Conservation (phyloP, 2,888 invertebrate species). For the Poecilobothrus nobilitatus region DNA sequence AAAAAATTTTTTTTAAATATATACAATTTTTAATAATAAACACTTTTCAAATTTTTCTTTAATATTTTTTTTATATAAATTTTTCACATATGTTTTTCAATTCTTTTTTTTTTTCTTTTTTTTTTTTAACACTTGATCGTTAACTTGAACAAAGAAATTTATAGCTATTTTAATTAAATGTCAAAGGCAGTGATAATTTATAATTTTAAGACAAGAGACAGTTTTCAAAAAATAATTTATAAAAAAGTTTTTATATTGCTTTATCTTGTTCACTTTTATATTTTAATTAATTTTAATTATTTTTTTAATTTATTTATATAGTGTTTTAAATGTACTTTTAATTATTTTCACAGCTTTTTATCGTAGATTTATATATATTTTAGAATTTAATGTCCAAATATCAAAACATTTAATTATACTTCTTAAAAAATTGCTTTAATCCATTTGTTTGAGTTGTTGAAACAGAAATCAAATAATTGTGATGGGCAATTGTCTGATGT, state of each 20-base stretch:
- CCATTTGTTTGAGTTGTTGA: slow-evolving; percentile 53
- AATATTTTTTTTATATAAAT: background rate
- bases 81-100: background rate
- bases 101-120: too few species aligned
- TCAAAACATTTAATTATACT: background rate
- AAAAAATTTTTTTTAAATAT: background rate
- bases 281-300: background rate
- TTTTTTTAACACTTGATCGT: too few species aligned
- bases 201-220: too few species aligned
- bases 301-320: too few species aligned
- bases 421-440: background rate
- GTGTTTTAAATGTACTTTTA: too few species aligned
- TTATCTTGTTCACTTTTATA: background rate
- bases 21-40: background rate
- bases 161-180: too few species aligned
- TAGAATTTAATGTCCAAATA: background rate
- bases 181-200: too few species aligned
- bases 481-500: slow-evolving; percentile 80
- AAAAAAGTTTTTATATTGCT: background rate
- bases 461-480: slow-evolving; percentile 77
- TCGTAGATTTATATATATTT: background rate
- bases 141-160: too few species aligned
- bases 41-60: too few species aligned
- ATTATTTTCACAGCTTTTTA: background rate
- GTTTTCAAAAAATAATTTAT: too few species aligned